Evolutionary conservation across 2,888 invertebrate species (phyloP), one percentile per base, ranked within the genome.

Genomic region (Oscheius sp.): DNA sequence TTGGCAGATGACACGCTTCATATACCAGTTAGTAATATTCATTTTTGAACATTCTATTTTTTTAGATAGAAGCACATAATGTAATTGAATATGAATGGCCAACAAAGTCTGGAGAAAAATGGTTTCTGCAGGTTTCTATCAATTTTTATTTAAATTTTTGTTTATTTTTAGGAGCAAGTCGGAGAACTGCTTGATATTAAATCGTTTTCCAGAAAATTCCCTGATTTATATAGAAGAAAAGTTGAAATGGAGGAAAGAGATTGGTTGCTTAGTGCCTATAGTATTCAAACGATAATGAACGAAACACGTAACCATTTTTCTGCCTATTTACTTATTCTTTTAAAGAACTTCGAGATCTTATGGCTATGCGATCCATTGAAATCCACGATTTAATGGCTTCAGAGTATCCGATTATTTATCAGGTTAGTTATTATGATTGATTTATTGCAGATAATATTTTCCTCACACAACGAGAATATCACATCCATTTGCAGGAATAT

Each of bases 381-480:
- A 94, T 98, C 63, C 91, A 96, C 82, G 97, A 98, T 88, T 93
- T 98, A 72, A 95, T 98, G 95, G 93, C 93, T 81, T 93, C 93
- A 43, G 98, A 98, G 90, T 98, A 96, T 90, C 95, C 94, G 56
- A 94, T 94, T 76, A 96, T 96, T 88, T 97, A 95, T 89, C 94
- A 95, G 89, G 96, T 96, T 88, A 16, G 27, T 25, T 49, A 12
- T 49, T 5, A 25, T 7, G n/a, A n/a, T n/a, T n/a, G n/a, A n/a
- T n/a, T n/a, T n/a, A n/a, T n/a, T n/a, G n/a, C n/a, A n/a, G n/a
- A n/a, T n/a, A n/a, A n/a, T n/a, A n/a, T n/a, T n/a, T n/a, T n/a
- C n/a, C n/a, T n/a, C n/a, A n/a, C n/a, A n/a, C n/a, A n/a, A n/a
- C n/a, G n/a, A n/a, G n/a, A n/a, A n/a, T n/a, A 12, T 23, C 7